A percentile compares a stretch with the other conserved stretches of the same genome.
phyloP scores from a whole-genome alignment of 1,140 invertebrate species.

The Metopolophium dirhodum region DNA sequence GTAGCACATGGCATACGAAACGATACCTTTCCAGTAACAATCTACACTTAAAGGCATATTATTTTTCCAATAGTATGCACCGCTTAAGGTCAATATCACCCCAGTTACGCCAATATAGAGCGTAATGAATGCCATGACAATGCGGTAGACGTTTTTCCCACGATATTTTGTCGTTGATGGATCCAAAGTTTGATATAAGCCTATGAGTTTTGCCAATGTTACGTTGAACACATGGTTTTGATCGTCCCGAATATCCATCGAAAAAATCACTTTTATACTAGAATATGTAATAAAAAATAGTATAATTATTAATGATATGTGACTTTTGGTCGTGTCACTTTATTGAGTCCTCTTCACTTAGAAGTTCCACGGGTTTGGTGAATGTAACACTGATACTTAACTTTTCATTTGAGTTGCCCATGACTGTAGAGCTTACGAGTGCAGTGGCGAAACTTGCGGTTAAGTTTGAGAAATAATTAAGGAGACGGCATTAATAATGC shows the following conservation, averaged over 20 bases:
- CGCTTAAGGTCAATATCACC: not conserved
- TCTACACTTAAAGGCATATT: not conserved
- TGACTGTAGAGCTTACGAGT: too few species aligned
- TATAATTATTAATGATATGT: too few species aligned
- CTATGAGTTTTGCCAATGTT: not conserved
- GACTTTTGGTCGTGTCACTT: too few species aligned
- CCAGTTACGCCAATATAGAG: not conserved
- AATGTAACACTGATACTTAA: too few species aligned
- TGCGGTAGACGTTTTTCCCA: not conserved
- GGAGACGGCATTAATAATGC: too few species aligned
- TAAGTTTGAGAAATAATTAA: too few species aligned
- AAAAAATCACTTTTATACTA: too few species aligned
- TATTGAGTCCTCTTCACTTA: too few species aligned
- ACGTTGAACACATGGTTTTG: not conserved
- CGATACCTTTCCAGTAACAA: not conserved
- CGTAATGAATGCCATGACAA: not conserved
- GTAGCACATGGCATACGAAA: not conserved
- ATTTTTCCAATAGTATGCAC: not conserved
- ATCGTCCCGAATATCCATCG: not conserved
- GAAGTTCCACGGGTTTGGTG: too few species aligned
- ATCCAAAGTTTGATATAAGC: not conserved
- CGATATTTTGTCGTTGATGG: not conserved
- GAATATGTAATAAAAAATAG: too few species aligned
- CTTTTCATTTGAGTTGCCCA: too few species aligned
- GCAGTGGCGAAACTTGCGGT: too few species aligned